Base-by-base conservation (phyloP, 2,888 invertebrate species). In the Drosophila nr. perissopoda region DNA sequence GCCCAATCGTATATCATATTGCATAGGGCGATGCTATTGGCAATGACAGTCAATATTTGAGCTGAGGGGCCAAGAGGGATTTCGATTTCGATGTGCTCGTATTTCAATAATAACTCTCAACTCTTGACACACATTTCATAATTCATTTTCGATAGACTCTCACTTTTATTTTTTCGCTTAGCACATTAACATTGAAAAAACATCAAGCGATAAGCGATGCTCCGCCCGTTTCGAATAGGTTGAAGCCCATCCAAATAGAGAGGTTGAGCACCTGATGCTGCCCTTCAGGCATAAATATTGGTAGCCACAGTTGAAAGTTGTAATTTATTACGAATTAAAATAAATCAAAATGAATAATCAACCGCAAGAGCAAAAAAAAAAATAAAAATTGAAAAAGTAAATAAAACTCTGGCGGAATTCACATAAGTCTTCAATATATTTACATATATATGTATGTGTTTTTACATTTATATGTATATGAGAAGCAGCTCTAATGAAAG, bases 291-390 rank as follows among this genome's bases (percentile, higher is more conserved):
- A 83, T 83, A 86, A 86, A 83, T 83, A 87, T 76, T 85, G 73
- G 71, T 76, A 48, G 70, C 78, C 88, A 70, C 86, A 88, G 77
- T 76, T 74, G 79, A 90, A 88, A 88, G 81, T 77, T 67, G 77
- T 86, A 81, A 88, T 87, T 88, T 87, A 89, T 90, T 90, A 90
- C 87, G 86, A 87, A 90, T 87, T 90, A 90, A 87, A 88, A 87
- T 88, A 90, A 90, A 87, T 90, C 90, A 87, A 85, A 88, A 66
- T 46, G 61, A 69, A 75, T 66, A 65, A 63, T 70, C 61, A 57
- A 76, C 27, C 49, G 49, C 18, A 49, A 46, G 38, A 76, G 58
- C 46, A 52, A 63, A 63, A 68, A 66, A 56, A 57, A 38, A 46
- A 42, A 36, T 29, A 27, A 31, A 61, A n/a, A 52, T 21, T 21